Evolutionary conservation across 2,113 vertebrate genomes (phyloP), one percentile per base, ranked within the genome.

Genomic region (Otis tarda): DNA sequence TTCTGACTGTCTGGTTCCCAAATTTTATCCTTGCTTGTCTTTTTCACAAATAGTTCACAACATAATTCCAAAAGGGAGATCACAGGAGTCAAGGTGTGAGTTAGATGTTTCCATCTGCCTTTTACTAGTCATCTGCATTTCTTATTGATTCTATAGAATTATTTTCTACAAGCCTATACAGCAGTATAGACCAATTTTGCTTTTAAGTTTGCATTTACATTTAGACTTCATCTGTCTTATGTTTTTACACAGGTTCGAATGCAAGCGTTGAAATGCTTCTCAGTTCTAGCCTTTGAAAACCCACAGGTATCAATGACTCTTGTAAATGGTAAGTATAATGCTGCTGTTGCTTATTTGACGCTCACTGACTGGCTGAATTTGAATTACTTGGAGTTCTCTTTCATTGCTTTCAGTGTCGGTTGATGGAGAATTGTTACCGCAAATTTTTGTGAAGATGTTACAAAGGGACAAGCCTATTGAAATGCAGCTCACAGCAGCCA

Each of bases 371-470:
- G 87, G 14, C 60, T 96, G 68, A 30, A 78, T 64, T 64, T 71
- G 76, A 91, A 93, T 91, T 83, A 96, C 87, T 92, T 94, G 91
- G 92, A 95, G 68, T 87, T 65, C 88, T 93, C 52, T 95, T 57
- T 89, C n/a, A 75, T 96, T 95, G 22, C 96, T 97, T 92, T 57
- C 97, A 99, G 99, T 99, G 97, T 98, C 99, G 53, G 99, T 99
- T 92, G 99, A 99, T 92, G 99, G 99, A 90, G 99, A 99, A 97
- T 97, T 98, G 96, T 98, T 99, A 97, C 98, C 99, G 89, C 99
- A 99, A 97, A 99, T 99, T 97, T 99, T 99, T 98, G 99, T 99
- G 98, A 98, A 98, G 98, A 99, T 99, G 99, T 98, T 99, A 98
- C 99, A 99, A 97, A 98, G 99, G 97, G 99, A 99, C 98, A 99